phyloP scores from a whole-genome alignment of 2,113 vertebrate genomes.

The Promerops cafer region DNA sequence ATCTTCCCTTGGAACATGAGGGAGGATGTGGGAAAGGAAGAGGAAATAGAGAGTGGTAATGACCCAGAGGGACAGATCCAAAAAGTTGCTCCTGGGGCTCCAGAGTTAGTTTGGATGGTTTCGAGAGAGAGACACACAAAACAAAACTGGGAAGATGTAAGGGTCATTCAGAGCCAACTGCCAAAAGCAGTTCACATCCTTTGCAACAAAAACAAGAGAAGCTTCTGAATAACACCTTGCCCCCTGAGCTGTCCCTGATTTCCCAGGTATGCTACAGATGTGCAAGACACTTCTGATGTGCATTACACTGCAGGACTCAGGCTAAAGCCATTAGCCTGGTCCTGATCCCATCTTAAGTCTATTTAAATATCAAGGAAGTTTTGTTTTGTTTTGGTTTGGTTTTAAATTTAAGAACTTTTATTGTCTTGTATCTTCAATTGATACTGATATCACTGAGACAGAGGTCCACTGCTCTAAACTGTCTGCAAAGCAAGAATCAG shows the following conservation, averaged over 20 bases:
- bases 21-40: not conserved
- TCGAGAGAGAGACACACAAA: not conserved
- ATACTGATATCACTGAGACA: not conserved
- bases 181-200: rapidly evolving
- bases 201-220: not conserved
- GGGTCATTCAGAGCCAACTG: not conserved
- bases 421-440: not conserved
- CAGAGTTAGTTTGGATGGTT: not conserved
- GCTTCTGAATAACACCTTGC: rapidly evolving
- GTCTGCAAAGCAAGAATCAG: not conserved
- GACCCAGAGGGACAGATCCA: not conserved
- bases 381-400: no score
- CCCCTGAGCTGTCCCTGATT: not conserved
- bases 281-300: not conserved
- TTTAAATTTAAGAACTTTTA: no score
- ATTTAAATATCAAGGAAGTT: not conserved
- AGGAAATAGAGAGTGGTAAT: not conserved
- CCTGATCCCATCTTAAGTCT: not conserved
- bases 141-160: not conserved
- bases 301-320: not conserved
- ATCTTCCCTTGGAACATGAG: not conserved
- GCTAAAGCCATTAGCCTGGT: not conserved
- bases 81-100: not conserved
- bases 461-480: rapidly evolving
- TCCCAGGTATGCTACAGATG: rapidly evolving